A percentile compares a stretch with the other conserved stretches of the same genome.
Evolutionary conservation across 2,888 invertebrate genomes (phyloP).

Genomic region (Drosophila limbata): DNA sequence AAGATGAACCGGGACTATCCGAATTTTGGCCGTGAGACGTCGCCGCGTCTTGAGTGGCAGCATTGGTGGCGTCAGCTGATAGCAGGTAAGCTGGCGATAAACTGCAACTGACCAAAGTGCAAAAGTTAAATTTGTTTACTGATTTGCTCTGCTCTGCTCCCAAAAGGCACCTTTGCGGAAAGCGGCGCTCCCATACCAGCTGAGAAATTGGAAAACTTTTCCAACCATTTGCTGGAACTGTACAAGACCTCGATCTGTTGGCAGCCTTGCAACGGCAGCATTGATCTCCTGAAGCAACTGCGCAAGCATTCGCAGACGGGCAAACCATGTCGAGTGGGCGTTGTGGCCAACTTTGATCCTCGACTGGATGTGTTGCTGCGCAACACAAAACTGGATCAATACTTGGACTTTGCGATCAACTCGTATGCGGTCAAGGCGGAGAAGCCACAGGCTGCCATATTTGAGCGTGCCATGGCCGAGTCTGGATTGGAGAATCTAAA

Average conservation of each 20-base stretch:
- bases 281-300: constrained; percentile 88
- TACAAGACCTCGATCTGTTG: constrained; percentile 91
- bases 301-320: constrained; percentile 55
- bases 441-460: constrained; percentile 92
- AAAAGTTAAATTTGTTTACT: constrained; percentile 24
- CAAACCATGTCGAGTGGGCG: constrained; percentile 87
- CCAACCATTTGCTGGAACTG: constrained; percentile 88
- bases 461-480: constrained; percentile 87
- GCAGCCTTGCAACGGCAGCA: constrained; percentile 89
- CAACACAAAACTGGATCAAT: constrained; percentile 88
- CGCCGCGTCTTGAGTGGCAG: constrained; percentile 89
- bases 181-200: constrained; percentile 82
- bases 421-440: constrained; percentile 91
- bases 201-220: constrained; percentile 86
- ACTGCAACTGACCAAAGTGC: constrained; percentile 33
- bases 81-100: constrained; percentile 74
- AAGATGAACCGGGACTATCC: constrained; percentile 90
- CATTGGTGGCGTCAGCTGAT: constrained; percentile 91
- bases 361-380: constrained; percentile 89
- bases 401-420: constrained; percentile 92
- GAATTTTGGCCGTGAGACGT: constrained; percentile 90
- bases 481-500: constrained; percentile 85
- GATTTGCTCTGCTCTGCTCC: constrained; percentile 6
- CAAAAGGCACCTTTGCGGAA: constrained; percentile 81
- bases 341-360: constrained; percentile 96